Conservation (phyloP, 2,888 invertebrate genomes). For the Conus canariensis region DNA sequence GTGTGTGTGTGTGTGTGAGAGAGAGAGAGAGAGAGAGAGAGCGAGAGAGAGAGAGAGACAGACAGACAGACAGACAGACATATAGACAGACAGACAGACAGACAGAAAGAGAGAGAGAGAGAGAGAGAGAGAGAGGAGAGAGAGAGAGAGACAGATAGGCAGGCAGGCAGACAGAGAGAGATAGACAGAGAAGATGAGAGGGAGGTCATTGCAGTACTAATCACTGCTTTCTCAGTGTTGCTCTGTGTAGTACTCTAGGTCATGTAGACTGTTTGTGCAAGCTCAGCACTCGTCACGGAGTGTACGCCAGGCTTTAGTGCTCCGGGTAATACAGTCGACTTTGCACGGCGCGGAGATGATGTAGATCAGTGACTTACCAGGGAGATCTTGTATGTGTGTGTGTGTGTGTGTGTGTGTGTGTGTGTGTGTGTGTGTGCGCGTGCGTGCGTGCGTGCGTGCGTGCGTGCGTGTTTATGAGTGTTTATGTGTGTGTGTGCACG, state of each 20-base stretch:
- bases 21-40: neutral
- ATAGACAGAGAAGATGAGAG: neutral
- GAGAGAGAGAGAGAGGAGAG: neutral
- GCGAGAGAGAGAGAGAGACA: no score
- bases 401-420: neutral
- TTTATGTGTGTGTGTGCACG: neutral
- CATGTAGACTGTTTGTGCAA: no score
- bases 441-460: neutral
- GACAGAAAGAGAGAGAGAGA: constrained; percentile 3
- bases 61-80: no score
- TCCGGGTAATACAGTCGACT: no score
- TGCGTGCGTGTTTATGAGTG: neutral
- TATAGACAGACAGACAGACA: neutral
- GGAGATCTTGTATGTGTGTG: neutral
- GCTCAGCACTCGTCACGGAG: no score
- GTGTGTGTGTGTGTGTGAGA: neutral
- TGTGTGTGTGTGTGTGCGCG: neutral
- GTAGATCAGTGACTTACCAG: no score
- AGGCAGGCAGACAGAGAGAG: neutral
- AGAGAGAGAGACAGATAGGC: neutral
- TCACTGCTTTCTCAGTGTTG: no score
- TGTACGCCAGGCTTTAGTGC: no score
- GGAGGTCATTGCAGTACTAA: neutral
- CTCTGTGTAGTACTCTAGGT: no score
- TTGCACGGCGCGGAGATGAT: no score